Conservation (phyloP, 2,888 invertebrate genomes). For the Phyto melanocephala region DNA sequence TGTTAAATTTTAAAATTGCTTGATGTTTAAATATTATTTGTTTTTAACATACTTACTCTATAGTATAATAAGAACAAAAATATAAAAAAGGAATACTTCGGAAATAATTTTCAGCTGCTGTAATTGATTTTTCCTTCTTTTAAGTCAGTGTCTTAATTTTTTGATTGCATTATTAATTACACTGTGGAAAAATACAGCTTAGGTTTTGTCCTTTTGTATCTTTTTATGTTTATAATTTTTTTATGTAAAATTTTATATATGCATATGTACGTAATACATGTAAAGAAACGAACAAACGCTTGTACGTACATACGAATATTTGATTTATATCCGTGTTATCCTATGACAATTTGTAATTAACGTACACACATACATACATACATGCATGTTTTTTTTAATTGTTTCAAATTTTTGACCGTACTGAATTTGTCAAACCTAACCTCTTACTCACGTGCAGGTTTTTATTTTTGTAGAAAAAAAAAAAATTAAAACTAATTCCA, state of each 20-base stretch:
- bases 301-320: background rate
- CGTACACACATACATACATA: background rate
- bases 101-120: background rate
- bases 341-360: constrained; percentile 2
- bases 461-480: background rate
- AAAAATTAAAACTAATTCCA: background rate
- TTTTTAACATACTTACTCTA: background rate
- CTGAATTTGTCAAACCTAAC: background rate
- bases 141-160: background rate
- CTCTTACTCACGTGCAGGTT: background rate
- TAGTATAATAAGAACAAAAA: background rate
- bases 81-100: background rate
- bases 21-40: background rate
- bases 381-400: background rate
- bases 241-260: background rate
- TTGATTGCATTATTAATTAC: background rate
- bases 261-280: too few species aligned
- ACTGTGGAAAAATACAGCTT: background rate
- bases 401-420: background rate
- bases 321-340: background rate
- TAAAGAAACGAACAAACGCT: background rate
- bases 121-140: constrained; percentile 35
- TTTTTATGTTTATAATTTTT: background rate
- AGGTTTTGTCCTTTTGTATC: background rate
- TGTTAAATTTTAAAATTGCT: background rate